Percentiles rank a stretch among this genome's conserved stretches.
phyloP scores from a whole-genome alignment of 1,140 invertebrate genomes.

The Plectus sambesii region DNA sequence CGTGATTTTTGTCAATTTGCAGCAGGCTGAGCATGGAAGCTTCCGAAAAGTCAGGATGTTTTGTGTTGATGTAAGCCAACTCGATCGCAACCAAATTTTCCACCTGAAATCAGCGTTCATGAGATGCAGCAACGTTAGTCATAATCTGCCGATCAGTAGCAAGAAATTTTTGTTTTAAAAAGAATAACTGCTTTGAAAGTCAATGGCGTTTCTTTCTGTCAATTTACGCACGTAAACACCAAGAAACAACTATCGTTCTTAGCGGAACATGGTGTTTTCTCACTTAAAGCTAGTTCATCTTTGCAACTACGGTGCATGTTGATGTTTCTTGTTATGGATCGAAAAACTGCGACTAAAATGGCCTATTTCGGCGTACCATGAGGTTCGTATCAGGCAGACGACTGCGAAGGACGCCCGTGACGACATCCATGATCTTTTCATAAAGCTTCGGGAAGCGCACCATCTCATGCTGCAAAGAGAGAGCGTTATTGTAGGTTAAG shows the following conservation, averaged over 20 bases:
- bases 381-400: constrained; percentile 81
- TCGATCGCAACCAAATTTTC: constrained; percentile 95
- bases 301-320: no score
- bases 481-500: no score
- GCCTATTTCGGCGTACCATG: constrained; percentile 59
- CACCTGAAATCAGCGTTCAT: constrained; percentile 53
- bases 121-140: constrained; percentile 16
- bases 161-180: no score
- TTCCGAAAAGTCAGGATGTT: constrained; percentile 96
- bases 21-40: constrained; percentile 62
- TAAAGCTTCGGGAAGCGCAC: constrained; percentile 89
- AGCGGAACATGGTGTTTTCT: neutral
- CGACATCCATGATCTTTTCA: constrained; percentile 93
- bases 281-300: no score
- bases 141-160: no score
- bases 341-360: neutral
- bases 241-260: no score
- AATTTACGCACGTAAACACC: no score
- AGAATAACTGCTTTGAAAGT: no score
- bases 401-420: constrained; percentile 75
- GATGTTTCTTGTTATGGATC: no score
- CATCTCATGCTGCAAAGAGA: constrained; percentile 96
- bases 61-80: constrained; percentile 96
- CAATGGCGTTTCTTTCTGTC: no score
- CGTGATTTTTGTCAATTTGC: no score